Evolutionary conservation across 2,888 invertebrate species (phyloP).

Genomic region (Dioctria rufipes): DNA sequence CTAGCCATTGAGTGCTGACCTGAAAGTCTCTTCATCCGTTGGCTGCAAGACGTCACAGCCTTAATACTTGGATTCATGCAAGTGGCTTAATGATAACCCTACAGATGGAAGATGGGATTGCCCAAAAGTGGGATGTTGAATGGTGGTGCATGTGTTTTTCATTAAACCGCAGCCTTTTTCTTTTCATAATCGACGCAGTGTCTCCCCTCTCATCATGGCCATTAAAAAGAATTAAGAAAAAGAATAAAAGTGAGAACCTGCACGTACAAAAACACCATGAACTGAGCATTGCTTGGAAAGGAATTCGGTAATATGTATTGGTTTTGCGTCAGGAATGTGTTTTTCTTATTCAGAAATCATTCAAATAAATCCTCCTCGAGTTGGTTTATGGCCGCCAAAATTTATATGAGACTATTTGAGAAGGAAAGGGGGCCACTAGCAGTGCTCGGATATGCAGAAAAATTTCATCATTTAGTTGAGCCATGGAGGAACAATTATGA

Average conservation of each 20-base stretch:
- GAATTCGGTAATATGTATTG: background rate
- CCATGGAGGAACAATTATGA: constrained; percentile 49
- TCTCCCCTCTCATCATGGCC: background rate
- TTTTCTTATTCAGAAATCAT: background rate
- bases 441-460: constrained; percentile 46
- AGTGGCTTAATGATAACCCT: no score
- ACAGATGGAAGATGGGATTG: background rate
- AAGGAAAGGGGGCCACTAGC: background rate
- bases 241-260: background rate
- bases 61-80: no score
- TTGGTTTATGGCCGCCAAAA: constrained; percentile 14
- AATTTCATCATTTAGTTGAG: constrained; percentile 47
- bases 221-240: constrained; percentile 36
- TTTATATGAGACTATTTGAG: constrained; percentile 4
- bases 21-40: no score
- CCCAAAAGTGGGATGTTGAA: background rate
- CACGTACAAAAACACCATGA: background rate
- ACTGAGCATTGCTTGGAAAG: background rate
- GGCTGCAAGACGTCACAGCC: no score
- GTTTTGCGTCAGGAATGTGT: constrained; percentile 13
- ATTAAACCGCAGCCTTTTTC: constrained; percentile 17
- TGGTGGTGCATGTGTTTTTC: constrained; percentile 32
- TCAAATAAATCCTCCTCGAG: constrained; percentile 4
- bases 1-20: no score
- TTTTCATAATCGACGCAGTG: constrained; percentile 29